phyloP scores from a whole-genome alignment of 1,140 invertebrate species.

The Orussus abietinus region DNA sequence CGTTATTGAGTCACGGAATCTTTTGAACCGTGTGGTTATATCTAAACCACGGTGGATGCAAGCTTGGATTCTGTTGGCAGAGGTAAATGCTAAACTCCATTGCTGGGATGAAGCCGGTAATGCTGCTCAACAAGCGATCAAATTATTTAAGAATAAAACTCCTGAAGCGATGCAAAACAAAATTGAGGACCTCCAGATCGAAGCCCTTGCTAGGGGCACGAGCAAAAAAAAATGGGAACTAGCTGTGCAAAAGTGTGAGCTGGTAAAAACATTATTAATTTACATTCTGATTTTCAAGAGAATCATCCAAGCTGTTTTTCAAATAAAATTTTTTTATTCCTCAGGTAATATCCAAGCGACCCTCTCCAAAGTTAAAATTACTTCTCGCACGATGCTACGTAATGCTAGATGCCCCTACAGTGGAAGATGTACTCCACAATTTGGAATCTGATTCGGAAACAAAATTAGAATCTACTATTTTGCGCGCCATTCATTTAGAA shows the following conservation, averaged over 20 bases:
- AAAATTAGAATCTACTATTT: conserved; percentile 26
- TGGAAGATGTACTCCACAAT: conserved; percentile 27
- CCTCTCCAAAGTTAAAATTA: conserved; percentile 23
- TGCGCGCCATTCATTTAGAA: conserved; percentile 38
- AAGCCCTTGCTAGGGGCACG: conserved; percentile 43
- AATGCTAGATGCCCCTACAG: conserved; percentile 31
- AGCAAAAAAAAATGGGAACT: conserved; percentile 53
- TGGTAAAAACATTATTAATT: conserved; percentile 32
- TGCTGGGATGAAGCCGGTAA: conserved; percentile 59
- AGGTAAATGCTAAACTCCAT: conserved; percentile 56
- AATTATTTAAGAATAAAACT: conserved; percentile 29
- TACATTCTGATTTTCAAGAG: conserved; percentile 11
- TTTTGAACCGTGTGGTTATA: conserved; percentile 41
- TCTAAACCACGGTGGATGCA: conserved; percentile 38
- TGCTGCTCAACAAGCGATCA: conserved; percentile 47
- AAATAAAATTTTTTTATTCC: conserved; percentile 22
- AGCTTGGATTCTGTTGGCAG: conserved; percentile 50
- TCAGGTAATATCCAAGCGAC: conserved; percentile 32
- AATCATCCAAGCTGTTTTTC: conserved; percentile 11
- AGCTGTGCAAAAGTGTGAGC: conserved; percentile 42
- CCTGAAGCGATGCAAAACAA: conserved; percentile 25
- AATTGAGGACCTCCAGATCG: conserved; percentile 35
- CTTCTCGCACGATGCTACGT: conserved; percentile 38
- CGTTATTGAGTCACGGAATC: conserved; percentile 56
- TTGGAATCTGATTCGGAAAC: conserved; percentile 36